Conservation (phyloP, 1,140 invertebrate species). For the Samia ricini region DNA sequence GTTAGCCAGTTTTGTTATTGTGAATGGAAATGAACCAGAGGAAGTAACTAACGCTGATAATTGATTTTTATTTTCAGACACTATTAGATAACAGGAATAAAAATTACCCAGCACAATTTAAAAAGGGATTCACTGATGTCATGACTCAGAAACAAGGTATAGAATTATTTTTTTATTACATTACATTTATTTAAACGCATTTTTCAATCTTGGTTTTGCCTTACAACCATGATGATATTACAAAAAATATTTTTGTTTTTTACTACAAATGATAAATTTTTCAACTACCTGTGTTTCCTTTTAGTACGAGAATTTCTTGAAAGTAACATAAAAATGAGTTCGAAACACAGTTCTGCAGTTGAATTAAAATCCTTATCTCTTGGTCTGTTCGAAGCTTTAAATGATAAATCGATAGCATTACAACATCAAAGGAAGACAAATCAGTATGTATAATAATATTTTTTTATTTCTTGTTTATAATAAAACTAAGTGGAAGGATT, state of each 20-base stretch:
- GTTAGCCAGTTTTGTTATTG: not conserved
- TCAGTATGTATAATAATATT: conserved; percentile 51
- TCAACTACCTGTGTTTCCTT: conserved; percentile 32
- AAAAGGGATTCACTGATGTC: conserved; percentile 57
- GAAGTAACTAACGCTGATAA: not conserved
- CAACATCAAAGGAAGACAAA: conserved; percentile 91
- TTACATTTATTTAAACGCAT: too few relatives aligned
- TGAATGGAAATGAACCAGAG: not conserved
- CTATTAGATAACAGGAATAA: conserved; percentile 60
- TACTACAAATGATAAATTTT: not conserved
- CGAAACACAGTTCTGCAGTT: conserved; percentile 83
- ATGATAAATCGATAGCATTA: conserved; percentile 90
- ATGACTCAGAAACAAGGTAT: conserved; percentile 71
- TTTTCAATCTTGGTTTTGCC: too few relatives aligned
- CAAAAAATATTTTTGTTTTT: too few relatives aligned
- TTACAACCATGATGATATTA: too few relatives aligned
- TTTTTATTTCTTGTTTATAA: not conserved
- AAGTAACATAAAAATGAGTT: conserved; percentile 78
- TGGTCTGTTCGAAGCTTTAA: conserved; percentile 88
- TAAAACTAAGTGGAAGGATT: not conserved
- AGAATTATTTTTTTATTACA: not conserved
- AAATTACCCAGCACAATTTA: conserved; percentile 48
- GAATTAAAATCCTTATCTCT: conserved; percentile 87
- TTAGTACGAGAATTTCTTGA: conserved; percentile 83
- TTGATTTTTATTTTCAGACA: conserved; percentile 39